Conservation (phyloP, 2,888 invertebrate genomes). For the Trissolcus japonicus region DNA sequence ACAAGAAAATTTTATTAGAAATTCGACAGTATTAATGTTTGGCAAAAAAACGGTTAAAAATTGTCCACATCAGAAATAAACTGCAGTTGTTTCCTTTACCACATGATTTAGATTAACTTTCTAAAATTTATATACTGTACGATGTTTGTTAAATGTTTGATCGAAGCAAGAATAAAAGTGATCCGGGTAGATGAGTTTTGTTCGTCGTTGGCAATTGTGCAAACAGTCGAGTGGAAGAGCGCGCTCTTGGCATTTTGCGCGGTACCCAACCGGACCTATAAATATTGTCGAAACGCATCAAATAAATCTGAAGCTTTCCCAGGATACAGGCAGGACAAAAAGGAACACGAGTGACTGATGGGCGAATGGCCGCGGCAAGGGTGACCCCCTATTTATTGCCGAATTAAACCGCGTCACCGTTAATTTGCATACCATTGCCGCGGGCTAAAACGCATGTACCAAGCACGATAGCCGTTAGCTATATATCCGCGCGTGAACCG, state of each 20-base stretch:
- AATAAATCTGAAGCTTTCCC: slow-evolving; percentile 76
- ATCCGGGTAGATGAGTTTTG: too few relatives aligned
- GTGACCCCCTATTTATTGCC: slow-evolving; percentile 76
- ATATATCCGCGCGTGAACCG: slow-evolving; percentile 36
- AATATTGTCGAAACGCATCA: slow-evolving; percentile 75
- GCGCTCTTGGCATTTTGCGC: slow-evolving; percentile 3
- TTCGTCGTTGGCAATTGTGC: too few relatives aligned
- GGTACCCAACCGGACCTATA: slow-evolving; percentile 74
- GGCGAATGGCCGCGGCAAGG: slow-evolving; percentile 70
- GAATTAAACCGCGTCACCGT: slow-evolving; percentile 76
- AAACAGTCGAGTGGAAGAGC: too few relatives aligned
- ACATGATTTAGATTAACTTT: too few relatives aligned
- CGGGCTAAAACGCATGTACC: slow-evolving; percentile 29
- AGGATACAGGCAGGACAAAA: slow-evolving; percentile 70
- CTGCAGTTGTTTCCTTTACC: too few relatives aligned
- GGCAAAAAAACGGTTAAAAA: too few relatives aligned
- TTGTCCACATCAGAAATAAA: too few relatives aligned
- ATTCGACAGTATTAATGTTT: too few relatives aligned
- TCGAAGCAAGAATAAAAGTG: too few relatives aligned
- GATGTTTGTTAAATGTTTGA: too few relatives aligned
- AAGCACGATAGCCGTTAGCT: slow-evolving; percentile 22
- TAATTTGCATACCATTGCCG: slow-evolving; percentile 73
- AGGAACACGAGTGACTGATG: slow-evolving; percentile 71
- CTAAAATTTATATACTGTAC: too few relatives aligned
- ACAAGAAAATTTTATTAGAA: too few relatives aligned